Conservation (phyloP, 2,113 vertebrate genomes). For the Elgaria multicarinata region DNA sequence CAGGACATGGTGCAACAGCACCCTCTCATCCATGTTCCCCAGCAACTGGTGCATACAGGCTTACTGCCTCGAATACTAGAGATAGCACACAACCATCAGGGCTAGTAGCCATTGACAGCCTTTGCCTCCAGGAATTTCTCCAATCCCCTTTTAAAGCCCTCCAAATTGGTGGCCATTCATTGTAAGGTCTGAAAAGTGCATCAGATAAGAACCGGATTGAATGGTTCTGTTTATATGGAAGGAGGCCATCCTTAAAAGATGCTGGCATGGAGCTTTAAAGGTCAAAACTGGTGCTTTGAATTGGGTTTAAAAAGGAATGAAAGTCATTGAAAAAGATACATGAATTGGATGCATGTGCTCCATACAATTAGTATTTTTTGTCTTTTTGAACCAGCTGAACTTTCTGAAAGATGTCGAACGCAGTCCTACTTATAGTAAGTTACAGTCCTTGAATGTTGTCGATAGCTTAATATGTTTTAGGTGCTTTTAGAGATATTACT, state of each 20-base stretch:
- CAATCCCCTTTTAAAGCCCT: too few relatives aligned
- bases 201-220: not conserved
- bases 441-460: not conserved
- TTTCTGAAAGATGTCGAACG: not conserved
- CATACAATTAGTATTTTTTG: not conserved
- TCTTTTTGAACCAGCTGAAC: not conserved
- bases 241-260: not conserved
- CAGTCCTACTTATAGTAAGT: not conserved
- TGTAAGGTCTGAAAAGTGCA: not conserved
- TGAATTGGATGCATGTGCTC: rapidly evolving
- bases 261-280: not conserved
- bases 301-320: not conserved
- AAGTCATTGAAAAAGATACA: not conserved
- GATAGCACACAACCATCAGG: too few relatives aligned
- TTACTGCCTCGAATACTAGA: too few relatives aligned
- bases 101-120: too few relatives aligned
- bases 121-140: too few relatives aligned
- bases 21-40: too few relatives aligned
- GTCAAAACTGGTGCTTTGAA: not conserved
- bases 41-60: too few relatives aligned
- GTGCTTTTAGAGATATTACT: rapidly evolving
- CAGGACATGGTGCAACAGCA: too few relatives aligned
- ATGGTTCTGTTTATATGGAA: not conserved
- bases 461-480: rapidly evolving
- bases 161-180: too few relatives aligned